Evolutionary conservation across 2,113 vertebrate species (phyloP), one percentile per base, ranked within the genome.

Genomic region (Poeciliopsis prolifica): DNA sequence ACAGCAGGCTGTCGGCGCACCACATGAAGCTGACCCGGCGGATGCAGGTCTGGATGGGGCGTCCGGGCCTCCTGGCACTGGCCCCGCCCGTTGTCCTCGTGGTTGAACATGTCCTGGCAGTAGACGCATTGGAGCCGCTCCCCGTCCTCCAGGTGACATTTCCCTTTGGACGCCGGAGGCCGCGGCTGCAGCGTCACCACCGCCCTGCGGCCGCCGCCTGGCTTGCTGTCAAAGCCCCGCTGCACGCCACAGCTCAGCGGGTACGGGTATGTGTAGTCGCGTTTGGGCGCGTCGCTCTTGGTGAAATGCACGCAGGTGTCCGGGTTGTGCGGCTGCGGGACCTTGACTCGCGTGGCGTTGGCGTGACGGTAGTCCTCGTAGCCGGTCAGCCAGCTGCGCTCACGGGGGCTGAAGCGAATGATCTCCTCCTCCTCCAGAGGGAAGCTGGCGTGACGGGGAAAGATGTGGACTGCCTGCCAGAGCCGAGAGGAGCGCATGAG

Each of bases 1-100:
- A 99, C 79, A 99, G 95, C 94, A 99, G 95, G 92, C 96, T 98
- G 95, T 99, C 97, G 1, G 97, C 97, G 0, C 97, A 98, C 96
- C 97, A 98, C 96, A 99, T 96, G 88, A 97, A 99, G 95, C 97
- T 99, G 88, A 96, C 96, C 54, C 96, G 94, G 79, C 95, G 95
- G 93, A 99, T 99, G 92, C 97, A 97, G 74, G 95, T 96, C 87
- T 95, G 96, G 62, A 96, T 88, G 0, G 97, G 92, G 92, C n/a
- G n/a, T 99, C 98, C 0, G 98, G 98, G 97, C 98, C 60, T 99
- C 97, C 86, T 95, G 96, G 87, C 98, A 99, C 30, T 91, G 96
- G 11, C 97, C 97, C 26, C 97, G 87, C 29, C 95, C 88, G 71
- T 98, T 98, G 75, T 98, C 96, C 79, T 96, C 95, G 0, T 94